Conservation (phyloP, 2,888 invertebrate species). For the Lycophotia porphyrea region DNA sequence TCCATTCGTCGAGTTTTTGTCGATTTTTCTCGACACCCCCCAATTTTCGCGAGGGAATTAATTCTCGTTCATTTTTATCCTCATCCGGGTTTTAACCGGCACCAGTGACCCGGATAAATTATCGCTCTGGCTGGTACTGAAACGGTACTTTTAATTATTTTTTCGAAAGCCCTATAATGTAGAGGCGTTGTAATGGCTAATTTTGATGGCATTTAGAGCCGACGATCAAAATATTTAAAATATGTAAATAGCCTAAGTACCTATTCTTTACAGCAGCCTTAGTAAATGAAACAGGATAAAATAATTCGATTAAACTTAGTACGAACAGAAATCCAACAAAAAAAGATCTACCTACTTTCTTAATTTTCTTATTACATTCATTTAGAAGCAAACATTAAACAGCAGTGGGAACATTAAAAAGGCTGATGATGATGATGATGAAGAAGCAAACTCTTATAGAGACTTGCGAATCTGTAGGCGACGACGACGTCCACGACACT, state of each 20-base stretch:
- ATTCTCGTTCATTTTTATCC: conserved; percentile 69
- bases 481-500: too few relatives aligned
- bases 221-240: conserved; percentile 1
- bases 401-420: too few relatives aligned
- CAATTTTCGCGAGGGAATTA: conserved; percentile 67
- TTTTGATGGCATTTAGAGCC: conserved; percentile 48
- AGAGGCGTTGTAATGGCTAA: conserved; percentile 55
- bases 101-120: conserved; percentile 67
- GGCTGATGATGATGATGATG: too few relatives aligned
- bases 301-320: neutral
- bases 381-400: too few relatives aligned
- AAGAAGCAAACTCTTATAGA: neutral
- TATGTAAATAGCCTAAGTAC: neutral
- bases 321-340: neutral
- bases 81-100: conserved; percentile 59
- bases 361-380: neutral
- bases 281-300: neutral
- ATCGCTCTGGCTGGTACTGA: conserved; percentile 60
- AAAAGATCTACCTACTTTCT: neutral
- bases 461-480: neutral
- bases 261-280: neutral
- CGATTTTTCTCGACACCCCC: conserved; percentile 61
- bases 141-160: conserved; percentile 74
- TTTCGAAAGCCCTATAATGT: conserved; percentile 62
- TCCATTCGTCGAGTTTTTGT: conserved; percentile 49